A percentile compares a stretch with the other conserved stretches of the same genome.
Evolutionary conservation across 2,113 vertebrate species (phyloP).

Genomic region (Zosterops lateralis): DNA sequence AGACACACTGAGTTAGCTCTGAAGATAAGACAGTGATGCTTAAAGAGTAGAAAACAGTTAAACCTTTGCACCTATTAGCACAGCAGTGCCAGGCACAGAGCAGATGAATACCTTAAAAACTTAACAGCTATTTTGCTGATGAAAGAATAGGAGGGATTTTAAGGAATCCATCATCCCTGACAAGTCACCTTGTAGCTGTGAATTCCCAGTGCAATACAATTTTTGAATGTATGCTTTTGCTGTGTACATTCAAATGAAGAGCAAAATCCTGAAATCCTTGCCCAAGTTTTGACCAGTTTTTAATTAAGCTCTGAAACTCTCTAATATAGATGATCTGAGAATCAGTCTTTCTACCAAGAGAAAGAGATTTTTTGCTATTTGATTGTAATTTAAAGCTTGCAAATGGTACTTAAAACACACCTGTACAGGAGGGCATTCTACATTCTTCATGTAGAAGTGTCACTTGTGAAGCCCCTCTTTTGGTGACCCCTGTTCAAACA

Average conservation of each 20-base stretch:
- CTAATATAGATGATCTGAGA: not conserved
- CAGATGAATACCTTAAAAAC: conserved; percentile 55
- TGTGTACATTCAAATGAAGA: not conserved
- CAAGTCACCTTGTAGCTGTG: conserved; percentile 50
- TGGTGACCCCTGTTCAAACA: not conserved
- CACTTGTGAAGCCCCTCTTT: not conserved
- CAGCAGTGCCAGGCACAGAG: not conserved
- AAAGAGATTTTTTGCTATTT: not conserved
- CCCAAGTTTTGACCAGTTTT: not conserved
- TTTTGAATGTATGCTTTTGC: not conserved
- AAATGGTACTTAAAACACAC: not conserved
- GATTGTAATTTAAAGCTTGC: not conserved
- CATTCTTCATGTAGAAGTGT: fast-evolving
- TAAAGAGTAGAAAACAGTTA: conserved; percentile 63
- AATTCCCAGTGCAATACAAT: conserved; percentile 19
- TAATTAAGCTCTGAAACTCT: not conserved
- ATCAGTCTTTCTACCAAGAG: not conserved
- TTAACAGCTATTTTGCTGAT: conserved; percentile 51
- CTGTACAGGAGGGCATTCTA: not conserved
- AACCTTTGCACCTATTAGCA: conserved; percentile 62
- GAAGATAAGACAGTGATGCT: conserved; percentile 63
- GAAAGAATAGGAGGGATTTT: conserved; percentile 51
- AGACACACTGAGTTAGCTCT: conserved; percentile 50
- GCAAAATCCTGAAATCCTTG: not conserved
- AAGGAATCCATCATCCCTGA: conserved; percentile 56